Base-by-base conservation (phyloP, 2,888 invertebrate genomes). In the Sarcophaga variegata region DNA sequence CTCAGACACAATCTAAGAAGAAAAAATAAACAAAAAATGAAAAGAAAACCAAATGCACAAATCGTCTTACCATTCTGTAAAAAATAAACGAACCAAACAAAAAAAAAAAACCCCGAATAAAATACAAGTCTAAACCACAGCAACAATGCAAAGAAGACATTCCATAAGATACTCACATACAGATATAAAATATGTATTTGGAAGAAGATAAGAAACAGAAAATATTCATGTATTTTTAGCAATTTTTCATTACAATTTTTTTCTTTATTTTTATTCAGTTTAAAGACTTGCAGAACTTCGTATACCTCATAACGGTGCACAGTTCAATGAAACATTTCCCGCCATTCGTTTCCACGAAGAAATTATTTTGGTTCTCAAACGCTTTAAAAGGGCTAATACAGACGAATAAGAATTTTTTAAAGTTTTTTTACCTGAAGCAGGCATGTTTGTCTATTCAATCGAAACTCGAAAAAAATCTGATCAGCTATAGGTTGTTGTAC, bases 211-310 rank as follows among this genome's bases (percentile, higher is more conserved):
- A 54, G 54, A 54, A 20, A 11, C 8, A 62, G 20, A 45, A 60
- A 60, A 45, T 20, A 17, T 59, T 77, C 22, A 77, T 17, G 22
- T 77, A 77, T 77, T 77, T 77, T 77, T 60, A 77, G 77, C 22
- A 8, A 67, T 69, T 67, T 67, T 14, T 54, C 17, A 14, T 54
- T 54, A 54, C 8, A 37, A 37, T 10, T 10, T 10, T 14, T 54
- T 54, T 54, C 14, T 14, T 54, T 54, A 10, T 54, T 14, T 54
- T 54, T 54, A 4, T 59, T 59, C 27, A 37, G 59, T 22, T 49
- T 59, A 45, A 22, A 22, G 22, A 22, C 1, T 22, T 22, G 22
- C 22, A 22, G 22, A 22, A 22, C 22, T 22, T 22, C 1, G 37
- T 37, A 6, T 37, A 8, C 37, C 37, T 37, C 8, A 37, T 6